A percentile compares a stretch with the other conserved stretches of the same genome.
Evolutionary conservation across 2,113 vertebrate genomes (phyloP).

Genomic region (Eulacestoma nigropectus): DNA sequence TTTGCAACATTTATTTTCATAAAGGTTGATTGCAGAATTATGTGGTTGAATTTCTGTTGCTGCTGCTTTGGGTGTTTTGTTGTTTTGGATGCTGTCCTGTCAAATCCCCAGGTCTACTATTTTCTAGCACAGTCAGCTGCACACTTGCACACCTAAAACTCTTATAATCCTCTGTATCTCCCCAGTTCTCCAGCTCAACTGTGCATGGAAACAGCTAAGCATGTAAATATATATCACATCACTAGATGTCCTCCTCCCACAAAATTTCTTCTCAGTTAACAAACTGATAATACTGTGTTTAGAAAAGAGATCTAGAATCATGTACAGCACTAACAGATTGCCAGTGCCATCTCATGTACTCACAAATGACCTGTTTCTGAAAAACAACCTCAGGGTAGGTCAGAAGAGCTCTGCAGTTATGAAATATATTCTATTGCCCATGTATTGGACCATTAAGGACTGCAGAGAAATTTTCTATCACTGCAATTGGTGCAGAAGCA

Average conservation of each 20-base stretch:
- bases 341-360: background rate
- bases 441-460: background rate
- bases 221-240: slow-evolving; percentile 25
- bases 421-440: background rate
- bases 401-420: background rate
- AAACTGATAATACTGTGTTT: background rate
- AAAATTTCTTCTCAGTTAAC: slow-evolving; percentile 1
- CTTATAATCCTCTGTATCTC: background rate
- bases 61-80: background rate
- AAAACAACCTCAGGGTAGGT: background rate
- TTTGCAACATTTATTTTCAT: background rate
- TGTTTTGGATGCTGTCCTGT: background rate
- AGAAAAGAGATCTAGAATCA: background rate
- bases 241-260: slow-evolving; percentile 63
- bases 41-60: background rate
- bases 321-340: background rate
- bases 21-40: background rate
- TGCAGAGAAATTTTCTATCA: background rate
- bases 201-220: background rate
- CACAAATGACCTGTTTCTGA: background rate
- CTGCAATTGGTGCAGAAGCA: background rate
- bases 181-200: background rate
- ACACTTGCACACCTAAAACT: background rate
- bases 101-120: background rate
- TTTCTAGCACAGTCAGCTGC: background rate